These are phyloP conservation scores for Callimorpha dominula DNA, from an alignment of 2,888 invertebrate species.

Conservation along the genomic window DNA sequence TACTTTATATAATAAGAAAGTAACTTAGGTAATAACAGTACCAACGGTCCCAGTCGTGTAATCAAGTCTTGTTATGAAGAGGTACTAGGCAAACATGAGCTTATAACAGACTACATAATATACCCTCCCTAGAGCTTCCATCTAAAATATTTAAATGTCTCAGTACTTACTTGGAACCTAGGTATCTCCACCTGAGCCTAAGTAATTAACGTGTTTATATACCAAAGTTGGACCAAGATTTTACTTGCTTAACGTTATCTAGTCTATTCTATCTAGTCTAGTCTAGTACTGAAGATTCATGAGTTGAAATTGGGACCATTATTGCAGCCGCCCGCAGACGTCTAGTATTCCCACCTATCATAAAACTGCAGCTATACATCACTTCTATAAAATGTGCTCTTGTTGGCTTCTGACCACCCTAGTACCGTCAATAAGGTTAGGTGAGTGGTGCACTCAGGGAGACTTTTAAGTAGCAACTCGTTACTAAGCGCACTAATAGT, in stretches of 20 bases:
- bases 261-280: too few species aligned
- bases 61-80: conserved; percentile 26
- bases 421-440: too few species aligned
- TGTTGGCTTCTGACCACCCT: too few species aligned
- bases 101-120: conserved; percentile 31
- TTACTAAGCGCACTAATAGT: too few species aligned
- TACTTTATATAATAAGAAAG: conserved; percentile 8
- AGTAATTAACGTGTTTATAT: conserved; percentile 12
- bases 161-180: conserved; percentile 16
- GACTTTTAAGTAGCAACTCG: too few species aligned
- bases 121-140: conserved; percentile 21
- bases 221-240: background rate
- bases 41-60: conserved; percentile 9
- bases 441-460: too few species aligned
- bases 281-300: background rate
- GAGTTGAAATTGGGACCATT: background rate
- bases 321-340: background rate
- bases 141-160: conserved; percentile 37
- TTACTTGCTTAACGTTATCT: background rate
- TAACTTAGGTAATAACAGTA: conserved; percentile 5
- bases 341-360: too few species aligned
- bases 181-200: conserved; percentile 20
- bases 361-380: too few species aligned
- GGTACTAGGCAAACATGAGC: conserved; percentile 42
- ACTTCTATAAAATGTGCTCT: too few species aligned